Base-by-base conservation (phyloP, 2,888 invertebrate species). In the Itoplectis maculator region DNA sequence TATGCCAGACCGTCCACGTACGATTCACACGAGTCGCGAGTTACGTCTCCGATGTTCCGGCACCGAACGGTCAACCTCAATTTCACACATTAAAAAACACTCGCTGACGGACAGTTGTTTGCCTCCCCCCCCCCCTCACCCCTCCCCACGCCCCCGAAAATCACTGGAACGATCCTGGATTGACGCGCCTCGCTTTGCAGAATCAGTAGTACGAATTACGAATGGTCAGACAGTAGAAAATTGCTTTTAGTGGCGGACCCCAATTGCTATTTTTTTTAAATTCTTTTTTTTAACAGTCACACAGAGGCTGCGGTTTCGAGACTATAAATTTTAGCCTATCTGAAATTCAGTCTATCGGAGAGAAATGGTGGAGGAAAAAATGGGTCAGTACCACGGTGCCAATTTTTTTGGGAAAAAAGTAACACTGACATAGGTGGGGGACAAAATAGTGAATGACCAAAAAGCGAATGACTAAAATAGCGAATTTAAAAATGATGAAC, bases 151-250 rank as follows among this genome's bases (percentile, higher is more conserved):
- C 18, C 54, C 54, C 45, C n/a, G 65, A 29, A 59, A 76, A 68
- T 59, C 37, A 13, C 45, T 40, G 42, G 18, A 54, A 54, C 54
- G 20, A 40, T 37, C 15, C 7, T 37, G 13, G 9, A 61, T 61
- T 18, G 8, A 9, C 15, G 37, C 7, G 54, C 18, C 35, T n/a
- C 20, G 13, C 40, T 29, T n/a, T 47, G 11, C 42, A 5, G 35
- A 13, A 40, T 70, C 75, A 80, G 63, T 75, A 66, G 80, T 61
- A 70, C 13, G 37, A 69, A 59, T 9, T 4, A 1, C 45, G 29
- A 42, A 11, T 59, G 18, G 47, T n/a, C 75, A 42, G 56, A 42
- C 65, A 35, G 20, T 51, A 23, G 37, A 56, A 45, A 56, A 75
- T 56, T 6, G 13, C 18, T n/a, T 9, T 18, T 11, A 40, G 54